Conservation (phyloP, 1,140 invertebrate species). For the Plutomurus gul region DNA sequence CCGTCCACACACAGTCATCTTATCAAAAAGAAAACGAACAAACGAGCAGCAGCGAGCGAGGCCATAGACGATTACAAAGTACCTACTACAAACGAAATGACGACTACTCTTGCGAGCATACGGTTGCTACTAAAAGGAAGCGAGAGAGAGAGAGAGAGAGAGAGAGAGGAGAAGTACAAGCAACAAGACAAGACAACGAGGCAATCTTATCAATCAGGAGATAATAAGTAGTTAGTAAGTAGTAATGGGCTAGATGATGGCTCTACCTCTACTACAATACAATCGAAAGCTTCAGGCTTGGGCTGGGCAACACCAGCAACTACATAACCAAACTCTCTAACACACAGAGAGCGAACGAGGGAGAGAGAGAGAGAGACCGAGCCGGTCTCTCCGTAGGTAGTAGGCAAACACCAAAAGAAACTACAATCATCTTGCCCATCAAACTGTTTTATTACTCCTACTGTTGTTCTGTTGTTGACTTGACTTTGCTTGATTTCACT, state of each 20-base stretch:
- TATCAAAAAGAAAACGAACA: background rate
- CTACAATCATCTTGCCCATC: no score
- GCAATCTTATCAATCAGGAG: constrained; percentile 41
- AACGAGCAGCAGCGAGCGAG: background rate
- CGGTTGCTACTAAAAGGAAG: background rate
- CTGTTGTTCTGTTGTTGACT: no score
- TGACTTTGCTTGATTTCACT: no score
- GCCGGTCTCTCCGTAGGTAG: no score
- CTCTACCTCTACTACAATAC: background rate
- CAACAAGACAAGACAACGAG: background rate
- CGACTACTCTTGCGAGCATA: no score
- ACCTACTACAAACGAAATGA: background rate
- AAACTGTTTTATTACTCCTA: no score
- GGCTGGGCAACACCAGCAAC: background rate
- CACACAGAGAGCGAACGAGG: background rate
- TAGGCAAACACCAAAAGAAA: no score
- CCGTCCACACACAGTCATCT: no score
- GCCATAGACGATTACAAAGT: background rate
- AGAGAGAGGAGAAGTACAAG: background rate
- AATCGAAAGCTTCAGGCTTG: background rate
- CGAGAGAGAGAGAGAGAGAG: background rate
- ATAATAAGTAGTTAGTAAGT: constrained; percentile 40
- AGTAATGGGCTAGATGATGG: constrained; percentile 32
- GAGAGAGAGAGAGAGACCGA: no score
- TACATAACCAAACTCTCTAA: background rate